Evolutionary conservation across 2,888 invertebrate genomes (phyloP).

Genomic region (Drosophila falleni): DNA sequence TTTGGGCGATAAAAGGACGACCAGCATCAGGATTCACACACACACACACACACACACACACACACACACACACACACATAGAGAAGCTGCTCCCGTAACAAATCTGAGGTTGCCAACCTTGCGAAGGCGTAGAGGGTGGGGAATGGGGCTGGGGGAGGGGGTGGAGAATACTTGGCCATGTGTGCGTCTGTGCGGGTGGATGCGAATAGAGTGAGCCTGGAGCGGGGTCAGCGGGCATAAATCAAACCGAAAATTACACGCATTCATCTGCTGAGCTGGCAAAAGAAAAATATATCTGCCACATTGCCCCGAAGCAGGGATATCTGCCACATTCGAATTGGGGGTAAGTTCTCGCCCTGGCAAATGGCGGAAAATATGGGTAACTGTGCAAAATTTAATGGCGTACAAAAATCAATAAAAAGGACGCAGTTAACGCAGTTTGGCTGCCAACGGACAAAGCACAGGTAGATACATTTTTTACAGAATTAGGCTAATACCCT

Average conservation of each 20-base stretch:
- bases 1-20: constrained; percentile 72
- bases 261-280: constrained; percentile 83
- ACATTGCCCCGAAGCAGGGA: constrained; percentile 62
- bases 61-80: background rate
- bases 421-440: constrained; percentile 48
- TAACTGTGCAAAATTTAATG: constrained; percentile 83
- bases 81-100: constrained; percentile 57
- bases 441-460: constrained; percentile 11
- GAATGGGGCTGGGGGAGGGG: background rate
- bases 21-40: constrained; percentile 47
- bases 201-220: constrained; percentile 52
- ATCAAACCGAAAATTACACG: constrained; percentile 84
- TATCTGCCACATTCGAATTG: constrained; percentile 32
- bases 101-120: constrained; percentile 76
- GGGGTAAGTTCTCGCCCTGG: constrained; percentile 49
- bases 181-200: constrained; percentile 43
- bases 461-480: constrained; percentile 43
- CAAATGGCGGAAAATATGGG: constrained; percentile 82
- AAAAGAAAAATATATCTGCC: constrained; percentile 78
- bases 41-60: background rate
- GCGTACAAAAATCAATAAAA: constrained; percentile 81
- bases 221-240: constrained; percentile 79
- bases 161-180: constrained; percentile 44
- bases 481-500: background rate
- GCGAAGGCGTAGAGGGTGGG: background rate